Conservation (phyloP, 2,797 vertebrate genomes). For the Chaetophractus vellerosus region DNA sequence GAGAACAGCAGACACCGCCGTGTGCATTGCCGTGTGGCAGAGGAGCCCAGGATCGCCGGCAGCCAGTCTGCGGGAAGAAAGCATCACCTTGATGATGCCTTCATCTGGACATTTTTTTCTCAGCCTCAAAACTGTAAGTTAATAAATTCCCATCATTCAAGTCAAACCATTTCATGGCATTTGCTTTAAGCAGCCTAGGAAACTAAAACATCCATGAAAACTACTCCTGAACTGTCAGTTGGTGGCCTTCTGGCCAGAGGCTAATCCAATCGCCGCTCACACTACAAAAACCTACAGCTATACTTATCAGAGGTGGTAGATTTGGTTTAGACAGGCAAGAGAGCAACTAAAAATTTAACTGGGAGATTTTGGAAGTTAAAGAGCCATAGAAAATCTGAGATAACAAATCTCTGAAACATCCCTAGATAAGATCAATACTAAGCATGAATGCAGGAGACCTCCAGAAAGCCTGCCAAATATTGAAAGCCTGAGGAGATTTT, state of each 20-base stretch:
- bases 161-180: too few relatives aligned
- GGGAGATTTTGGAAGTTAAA: neutral
- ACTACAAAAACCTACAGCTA: neutral
- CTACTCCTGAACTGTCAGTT: neutral
- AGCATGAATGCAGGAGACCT: slow-evolving; percentile 3
- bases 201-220: neutral
- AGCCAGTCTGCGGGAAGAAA: too few relatives aligned
- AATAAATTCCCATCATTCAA: too few relatives aligned
- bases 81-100: too few relatives aligned
- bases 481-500: slow-evolving; percentile 9
- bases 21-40: too few relatives aligned
- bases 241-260: neutral
- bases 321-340: neutral
- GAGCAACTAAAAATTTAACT: neutral
- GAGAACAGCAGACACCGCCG: too few relatives aligned
- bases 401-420: neutral
- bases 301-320: neutral
- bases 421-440: neutral
- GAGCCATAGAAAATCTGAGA: neutral
- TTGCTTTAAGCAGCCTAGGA: too few relatives aligned
- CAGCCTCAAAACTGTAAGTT: too few relatives aligned
- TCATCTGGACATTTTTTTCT: too few relatives aligned
- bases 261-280: neutral
- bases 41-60: too few relatives aligned
- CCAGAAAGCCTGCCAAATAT: neutral